phyloP scores from a whole-genome alignment of 2,888 invertebrate species.

The Dynastes grantii region DNA sequence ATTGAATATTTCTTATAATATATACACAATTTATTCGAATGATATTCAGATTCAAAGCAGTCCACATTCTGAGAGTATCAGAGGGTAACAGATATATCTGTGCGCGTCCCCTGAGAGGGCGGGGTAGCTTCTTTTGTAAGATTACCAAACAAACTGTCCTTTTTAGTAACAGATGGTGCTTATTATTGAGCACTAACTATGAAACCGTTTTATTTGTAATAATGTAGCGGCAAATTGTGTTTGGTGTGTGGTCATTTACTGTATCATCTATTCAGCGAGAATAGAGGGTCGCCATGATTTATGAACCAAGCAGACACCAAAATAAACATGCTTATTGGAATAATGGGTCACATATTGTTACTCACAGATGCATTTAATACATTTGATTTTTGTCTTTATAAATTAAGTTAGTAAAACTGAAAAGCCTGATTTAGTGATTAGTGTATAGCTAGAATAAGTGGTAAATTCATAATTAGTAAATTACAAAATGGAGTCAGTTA shows the following conservation, averaged over 20 bases:
- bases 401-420: too few species aligned
- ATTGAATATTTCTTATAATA: too few species aligned
- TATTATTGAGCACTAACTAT: constrained; percentile 65
- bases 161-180: constrained; percentile 70
- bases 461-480: too few species aligned
- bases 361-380: too few species aligned
- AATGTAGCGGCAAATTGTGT: constrained; percentile 71
- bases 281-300: constrained; percentile 60
- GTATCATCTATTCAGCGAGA: constrained; percentile 65
- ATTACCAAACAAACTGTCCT: constrained; percentile 64
- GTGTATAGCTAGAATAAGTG: too few species aligned
- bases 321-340: constrained; percentile 12
- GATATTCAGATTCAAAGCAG: background rate
- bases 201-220: constrained; percentile 65
- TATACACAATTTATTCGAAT: too few species aligned
- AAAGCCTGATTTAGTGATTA: too few species aligned
- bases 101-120: constrained; percentile 55
- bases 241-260: constrained; percentile 69
- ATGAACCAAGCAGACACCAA: constrained; percentile 44
- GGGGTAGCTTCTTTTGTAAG: constrained; percentile 59
- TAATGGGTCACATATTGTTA: background rate
- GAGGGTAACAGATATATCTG: constrained; percentile 7
- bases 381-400: too few species aligned
- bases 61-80: background rate
- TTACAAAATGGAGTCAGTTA: too few species aligned